These are phyloP conservation scores for Thunnus maccoyii DNA, from an alignment of 2,113 vertebrate species.

Conservation along the genomic window DNA sequence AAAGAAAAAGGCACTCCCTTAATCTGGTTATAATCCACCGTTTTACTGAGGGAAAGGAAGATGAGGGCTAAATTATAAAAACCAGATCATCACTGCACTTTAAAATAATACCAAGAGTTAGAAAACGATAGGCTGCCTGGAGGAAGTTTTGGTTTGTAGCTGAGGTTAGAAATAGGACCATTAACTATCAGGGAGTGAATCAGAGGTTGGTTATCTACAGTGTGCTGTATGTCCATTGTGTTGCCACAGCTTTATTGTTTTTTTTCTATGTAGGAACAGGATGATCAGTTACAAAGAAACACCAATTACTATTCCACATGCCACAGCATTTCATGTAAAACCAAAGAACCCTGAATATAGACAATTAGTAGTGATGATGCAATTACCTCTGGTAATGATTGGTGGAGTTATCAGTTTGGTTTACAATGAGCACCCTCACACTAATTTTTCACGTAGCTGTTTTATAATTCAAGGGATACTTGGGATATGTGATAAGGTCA, in stretches of 20 bases:
- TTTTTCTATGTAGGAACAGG: not conserved
- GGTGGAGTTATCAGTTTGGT: too few relatives aligned
- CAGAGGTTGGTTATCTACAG: conserved; percentile 26
- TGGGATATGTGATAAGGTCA: not conserved
- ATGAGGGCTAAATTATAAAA: conserved; percentile 76
- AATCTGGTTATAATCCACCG: conserved; percentile 87
- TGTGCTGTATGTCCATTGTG: not conserved
- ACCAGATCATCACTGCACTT: conserved; percentile 66
- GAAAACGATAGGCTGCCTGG: conserved; percentile 26
- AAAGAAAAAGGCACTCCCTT: conserved; percentile 85
- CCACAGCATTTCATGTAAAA: not conserved
- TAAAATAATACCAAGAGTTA: conserved; percentile 53
- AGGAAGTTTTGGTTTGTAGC: conserved; percentile 46
- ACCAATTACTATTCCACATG: not conserved
- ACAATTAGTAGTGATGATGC: not conserved
- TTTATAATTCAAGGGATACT: conserved; percentile 1
- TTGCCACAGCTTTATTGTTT: not conserved
- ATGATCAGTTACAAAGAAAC: not conserved
- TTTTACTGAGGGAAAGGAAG: conserved; percentile 79
- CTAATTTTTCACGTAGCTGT: not conserved
- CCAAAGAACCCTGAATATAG: not conserved
- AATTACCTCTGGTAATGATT: too few relatives aligned
- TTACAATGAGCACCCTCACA: not conserved
- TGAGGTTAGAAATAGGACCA: conserved; percentile 23
- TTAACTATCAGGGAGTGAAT: conserved; percentile 29